Evolutionary conservation across 2,113 vertebrate species (phyloP).

Genomic region (Heloderma charlesbogerti): DNA sequence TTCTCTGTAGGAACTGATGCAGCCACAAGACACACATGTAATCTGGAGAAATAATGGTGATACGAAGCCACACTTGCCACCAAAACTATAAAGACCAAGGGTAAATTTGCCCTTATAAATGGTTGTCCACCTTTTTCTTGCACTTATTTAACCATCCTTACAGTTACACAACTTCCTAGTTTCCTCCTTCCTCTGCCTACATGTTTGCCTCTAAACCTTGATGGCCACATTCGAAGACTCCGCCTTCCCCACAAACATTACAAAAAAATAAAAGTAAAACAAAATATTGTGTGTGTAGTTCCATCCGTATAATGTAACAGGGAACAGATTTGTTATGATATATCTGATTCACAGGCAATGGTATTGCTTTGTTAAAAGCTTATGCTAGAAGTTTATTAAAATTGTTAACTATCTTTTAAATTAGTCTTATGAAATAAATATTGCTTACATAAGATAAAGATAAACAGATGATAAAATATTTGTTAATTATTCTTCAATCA

Average conservation of each 20-base stretch:
- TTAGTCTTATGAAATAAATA: not conserved
- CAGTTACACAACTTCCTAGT: not conserved
- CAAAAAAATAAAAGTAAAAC: not conserved
- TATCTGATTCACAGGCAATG: not conserved
- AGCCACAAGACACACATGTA: not conserved
- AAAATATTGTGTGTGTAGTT: not conserved
- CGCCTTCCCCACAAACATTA: not conserved
- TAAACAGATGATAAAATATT: not conserved
- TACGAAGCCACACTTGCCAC: not conserved
- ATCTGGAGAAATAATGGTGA: not conserved
- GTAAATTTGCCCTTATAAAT: not conserved
- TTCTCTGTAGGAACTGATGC: not conserved
- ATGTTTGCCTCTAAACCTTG: not conserved
- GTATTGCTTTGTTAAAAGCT: not conserved
- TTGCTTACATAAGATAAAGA: not conserved
- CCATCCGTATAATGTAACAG: not conserved
- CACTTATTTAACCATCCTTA: not conserved
- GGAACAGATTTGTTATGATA: not conserved
- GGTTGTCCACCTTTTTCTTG: not conserved
- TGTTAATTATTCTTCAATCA: not conserved
- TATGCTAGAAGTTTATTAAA: not conserved
- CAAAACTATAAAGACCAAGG: not conserved
- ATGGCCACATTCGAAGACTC: not conserved
- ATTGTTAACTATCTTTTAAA: not conserved
- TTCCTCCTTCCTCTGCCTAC: not conserved